A percentile compares a stretch with the other conserved stretches of the same genome.
Conservation (phyloP, 2,113 vertebrate genomes). For the Odocoileus virginianus region DNA sequence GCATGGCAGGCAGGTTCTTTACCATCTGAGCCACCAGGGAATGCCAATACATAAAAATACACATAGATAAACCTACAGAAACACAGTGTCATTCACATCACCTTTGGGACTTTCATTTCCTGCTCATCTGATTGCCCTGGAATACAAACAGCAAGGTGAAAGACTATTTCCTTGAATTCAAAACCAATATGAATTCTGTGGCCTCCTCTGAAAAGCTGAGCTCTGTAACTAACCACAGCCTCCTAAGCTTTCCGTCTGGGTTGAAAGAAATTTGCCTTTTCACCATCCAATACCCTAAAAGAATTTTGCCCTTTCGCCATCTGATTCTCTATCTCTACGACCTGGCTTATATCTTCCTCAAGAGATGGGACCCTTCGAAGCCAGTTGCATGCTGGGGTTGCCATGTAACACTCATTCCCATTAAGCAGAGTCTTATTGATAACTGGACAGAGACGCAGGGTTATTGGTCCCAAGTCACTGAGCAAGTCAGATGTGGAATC, state of each 20-base stretch:
- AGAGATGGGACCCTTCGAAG: not conserved
- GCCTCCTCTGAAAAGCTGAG: not conserved
- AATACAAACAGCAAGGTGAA: not conserved
- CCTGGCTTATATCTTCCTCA: not conserved
- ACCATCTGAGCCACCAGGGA: not conserved
- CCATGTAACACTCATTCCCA: not conserved
- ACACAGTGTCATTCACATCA: not conserved
- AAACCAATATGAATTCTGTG: not conserved
- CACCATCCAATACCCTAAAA: constrained; percentile 30
- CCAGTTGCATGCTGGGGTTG: not conserved
- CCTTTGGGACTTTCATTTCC: not conserved
- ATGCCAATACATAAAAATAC: not conserved
- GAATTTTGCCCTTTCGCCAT: constrained; percentile 23
- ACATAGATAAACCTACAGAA: not conserved
- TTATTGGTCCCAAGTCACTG: not conserved
- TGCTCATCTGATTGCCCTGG: not conserved
- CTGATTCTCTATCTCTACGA: not conserved
- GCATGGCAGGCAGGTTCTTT: not conserved
- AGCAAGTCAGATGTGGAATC: not conserved
- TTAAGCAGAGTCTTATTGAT: not conserved
- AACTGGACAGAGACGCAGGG: not conserved
- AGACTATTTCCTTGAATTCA: not conserved
- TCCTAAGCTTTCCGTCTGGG: not conserved
- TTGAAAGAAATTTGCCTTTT: constrained; percentile 51
- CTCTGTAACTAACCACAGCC: not conserved